Base-by-base conservation (phyloP, 1,140 invertebrate species). In the Drosophila gunungcola region DNA sequence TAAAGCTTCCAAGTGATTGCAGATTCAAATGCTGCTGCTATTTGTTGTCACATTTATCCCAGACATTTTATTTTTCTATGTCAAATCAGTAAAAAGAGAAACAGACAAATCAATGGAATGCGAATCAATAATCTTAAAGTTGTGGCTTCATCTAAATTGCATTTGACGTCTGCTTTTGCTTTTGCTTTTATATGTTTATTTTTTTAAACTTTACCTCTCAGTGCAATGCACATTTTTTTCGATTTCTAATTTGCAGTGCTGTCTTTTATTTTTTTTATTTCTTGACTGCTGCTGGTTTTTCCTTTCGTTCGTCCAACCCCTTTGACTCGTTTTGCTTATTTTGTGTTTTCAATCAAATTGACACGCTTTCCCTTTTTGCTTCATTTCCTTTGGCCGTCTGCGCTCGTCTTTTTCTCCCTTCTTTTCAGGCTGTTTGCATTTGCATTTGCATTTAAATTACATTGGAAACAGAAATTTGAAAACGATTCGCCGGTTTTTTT, bases 381-480 rank as follows among this genome's bases (percentile, higher is more conserved):
- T 48, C 53, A 67, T 69, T 72, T 62, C 21, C 48, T 43, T 29
- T 51, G 46, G n/a, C 48, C 46, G 27, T 51, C 42, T 25, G 39
- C 48, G 41, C 36, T 5, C 16, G 16, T 29, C 57, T 42, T 42
- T 25, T 36, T 39, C 42, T 27, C 43, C 46, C 29, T 10, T 27
- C 25, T 29, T 38, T 25, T 13, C 32, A 39, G 67, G 13, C 45
- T 45, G 21, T 39, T 64, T 64, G 78, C 62, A 84, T 83, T 83
- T 64, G 78, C 62, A 84, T 83, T 83, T 83, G 80, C 80, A 83
- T 83, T 83, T 83, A 83, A 84, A 84, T 83, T 84, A 75, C 64
- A 63, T 80, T 77, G 53, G 55, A 73, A 34, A 51, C 48, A 27
- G 48, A 51, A 51, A 51, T 51, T 51, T 34, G 48, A 51, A 51